A percentile compares a stretch with the other conserved stretches of the same genome.
Evolutionary conservation across 2,797 vertebrate species (phyloP).

Genomic region (Sebastes paucispinis): DNA sequence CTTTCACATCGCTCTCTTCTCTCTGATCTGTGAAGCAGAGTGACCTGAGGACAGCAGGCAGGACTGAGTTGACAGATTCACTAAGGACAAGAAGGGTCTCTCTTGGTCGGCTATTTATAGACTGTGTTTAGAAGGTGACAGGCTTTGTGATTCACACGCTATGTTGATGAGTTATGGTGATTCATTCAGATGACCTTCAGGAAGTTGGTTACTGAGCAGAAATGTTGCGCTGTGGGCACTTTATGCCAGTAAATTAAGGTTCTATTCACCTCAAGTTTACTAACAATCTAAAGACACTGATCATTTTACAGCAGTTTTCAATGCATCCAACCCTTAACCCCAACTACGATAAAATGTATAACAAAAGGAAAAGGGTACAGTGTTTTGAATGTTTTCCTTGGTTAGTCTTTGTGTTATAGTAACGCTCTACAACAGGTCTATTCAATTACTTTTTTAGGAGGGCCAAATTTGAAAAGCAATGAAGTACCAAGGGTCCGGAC

Average conservation of each 20-base stretch:
- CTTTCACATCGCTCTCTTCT: not conserved
- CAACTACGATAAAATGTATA: not conserved
- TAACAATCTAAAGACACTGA: not conserved
- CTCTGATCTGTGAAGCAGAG: not conserved
- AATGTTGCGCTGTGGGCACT: not conserved
- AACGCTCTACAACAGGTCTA: not conserved
- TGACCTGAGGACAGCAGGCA: not conserved
- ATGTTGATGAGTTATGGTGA: slow-evolving; percentile 41
- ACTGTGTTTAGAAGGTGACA: slow-evolving; percentile 45
- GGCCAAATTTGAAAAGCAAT: no score
- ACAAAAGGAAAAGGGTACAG: not conserved
- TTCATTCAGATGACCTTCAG: slow-evolving; percentile 54
- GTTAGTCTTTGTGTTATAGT: not conserved
- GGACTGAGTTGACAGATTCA: slow-evolving; percentile 3
- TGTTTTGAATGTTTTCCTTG: slow-evolving; percentile 7
- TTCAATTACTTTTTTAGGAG: no score
- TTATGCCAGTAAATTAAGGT: not conserved
- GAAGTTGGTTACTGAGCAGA: slow-evolving; percentile 32
- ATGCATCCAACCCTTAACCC: not conserved
- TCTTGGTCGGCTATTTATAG: slow-evolving; percentile 46
- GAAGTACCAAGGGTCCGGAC: no score
- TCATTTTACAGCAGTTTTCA: not conserved
- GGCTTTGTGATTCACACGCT: slow-evolving; percentile 43
- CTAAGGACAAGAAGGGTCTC: slow-evolving; percentile 13
- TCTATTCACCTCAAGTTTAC: not conserved